Conservation (phyloP, 2,797 vertebrate species). For the Sebastes nivosus region DNA sequence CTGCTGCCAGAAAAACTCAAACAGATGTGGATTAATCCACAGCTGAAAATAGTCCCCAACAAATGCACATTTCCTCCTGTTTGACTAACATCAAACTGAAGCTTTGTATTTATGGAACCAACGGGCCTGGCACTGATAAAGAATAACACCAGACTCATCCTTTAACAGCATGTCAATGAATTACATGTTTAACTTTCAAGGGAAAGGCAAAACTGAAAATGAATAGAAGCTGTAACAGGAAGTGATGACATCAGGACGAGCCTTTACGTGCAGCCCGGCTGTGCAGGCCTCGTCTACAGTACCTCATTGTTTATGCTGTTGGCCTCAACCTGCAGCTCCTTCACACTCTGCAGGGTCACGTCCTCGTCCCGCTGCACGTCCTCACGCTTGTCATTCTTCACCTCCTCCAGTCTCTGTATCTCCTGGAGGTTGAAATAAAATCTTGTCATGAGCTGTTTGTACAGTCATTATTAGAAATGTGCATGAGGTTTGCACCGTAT, state of each 20-base stretch:
- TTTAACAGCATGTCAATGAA: not conserved
- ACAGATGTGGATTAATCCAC: no score
- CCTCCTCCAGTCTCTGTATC: slow-evolving; percentile 62
- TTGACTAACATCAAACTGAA: no score
- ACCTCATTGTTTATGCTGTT: slow-evolving; percentile 49
- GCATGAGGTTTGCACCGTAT: not conserved
- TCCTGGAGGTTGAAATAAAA: slow-evolving; percentile 42
- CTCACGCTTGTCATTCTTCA: slow-evolving; percentile 6
- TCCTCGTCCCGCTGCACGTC: not conserved
- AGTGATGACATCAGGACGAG: not conserved
- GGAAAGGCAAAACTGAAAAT: not conserved
- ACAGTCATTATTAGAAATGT: not conserved
- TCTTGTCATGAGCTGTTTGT: not conserved
- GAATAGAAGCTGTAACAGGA: not conserved
- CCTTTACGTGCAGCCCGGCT: not conserved
- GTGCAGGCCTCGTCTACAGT: not conserved
- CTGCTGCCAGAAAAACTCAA: no score
- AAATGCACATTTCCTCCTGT: no score
- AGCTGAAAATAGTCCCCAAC: no score
- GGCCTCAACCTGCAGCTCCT: slow-evolving; percentile 38
- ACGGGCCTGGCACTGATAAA: not conserved
- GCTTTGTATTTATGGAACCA: no score
- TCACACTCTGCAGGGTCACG: slow-evolving; percentile 32
- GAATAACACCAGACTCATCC: not conserved
- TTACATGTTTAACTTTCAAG: not conserved